phyloP scores from a whole-genome alignment of 1,140 invertebrate genomes.

The Drosophila grimshawi region DNA sequence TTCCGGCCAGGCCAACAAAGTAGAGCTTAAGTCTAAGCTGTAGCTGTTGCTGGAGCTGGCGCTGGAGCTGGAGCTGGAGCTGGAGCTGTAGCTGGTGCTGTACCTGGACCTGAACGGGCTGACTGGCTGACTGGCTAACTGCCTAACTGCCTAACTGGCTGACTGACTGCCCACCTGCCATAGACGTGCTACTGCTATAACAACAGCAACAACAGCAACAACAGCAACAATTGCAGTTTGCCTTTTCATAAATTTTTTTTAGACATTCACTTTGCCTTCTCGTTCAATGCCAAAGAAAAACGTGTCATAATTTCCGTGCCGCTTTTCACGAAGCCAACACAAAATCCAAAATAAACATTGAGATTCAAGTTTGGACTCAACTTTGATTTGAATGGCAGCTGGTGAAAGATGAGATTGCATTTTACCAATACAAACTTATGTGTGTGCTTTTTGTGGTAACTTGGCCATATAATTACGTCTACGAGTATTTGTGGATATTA shows the following conservation, averaged over 20 bases:
- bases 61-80: background rate
- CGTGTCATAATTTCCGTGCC: conserved; percentile 65
- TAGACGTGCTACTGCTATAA: conserved; percentile 39
- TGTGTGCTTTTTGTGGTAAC: conserved; percentile 1
- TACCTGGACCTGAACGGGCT: no score
- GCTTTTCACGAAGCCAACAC: conserved; percentile 34
- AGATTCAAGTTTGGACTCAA: conserved; percentile 19
- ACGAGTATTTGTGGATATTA: conserved; percentile 6
- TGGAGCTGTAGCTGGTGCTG: no score
- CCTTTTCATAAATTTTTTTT: conserved; percentile 23
- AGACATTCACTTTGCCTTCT: conserved; percentile 68
- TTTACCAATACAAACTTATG: conserved; percentile 19
- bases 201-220: conserved; percentile 22
- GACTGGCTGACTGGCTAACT: no score
- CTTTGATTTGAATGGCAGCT: conserved; percentile 33
- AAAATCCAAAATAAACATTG: conserved; percentile 1
- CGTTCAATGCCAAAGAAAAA: conserved; percentile 70
- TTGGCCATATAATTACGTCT: conserved; percentile 33
- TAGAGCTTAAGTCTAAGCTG: background rate
- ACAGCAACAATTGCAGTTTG: conserved; percentile 42
- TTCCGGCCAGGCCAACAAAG: conserved; percentile 55
- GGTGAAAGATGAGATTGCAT: conserved; percentile 69
- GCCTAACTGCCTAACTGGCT: background rate
- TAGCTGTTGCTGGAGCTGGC: conserved; percentile 4
- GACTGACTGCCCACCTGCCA: conserved; percentile 32